These are phyloP conservation scores for Steatocranus sp. DNA, from an alignment of 2,797 vertebrate species.

Conservation along the genomic window DNA sequence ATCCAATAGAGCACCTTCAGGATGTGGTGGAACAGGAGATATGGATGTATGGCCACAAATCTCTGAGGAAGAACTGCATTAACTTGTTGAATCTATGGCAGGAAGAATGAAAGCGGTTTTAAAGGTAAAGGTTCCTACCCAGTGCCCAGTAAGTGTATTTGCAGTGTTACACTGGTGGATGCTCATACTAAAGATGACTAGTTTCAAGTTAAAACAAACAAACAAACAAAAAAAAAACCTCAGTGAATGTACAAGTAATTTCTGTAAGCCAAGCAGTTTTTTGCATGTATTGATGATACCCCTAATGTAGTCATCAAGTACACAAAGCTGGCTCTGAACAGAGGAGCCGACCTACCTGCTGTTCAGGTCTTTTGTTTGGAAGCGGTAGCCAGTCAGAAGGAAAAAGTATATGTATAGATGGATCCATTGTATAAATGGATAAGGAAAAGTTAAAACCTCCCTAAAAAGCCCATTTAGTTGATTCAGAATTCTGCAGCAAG, in stretches of 20 bases:
- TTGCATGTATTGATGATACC: neutral
- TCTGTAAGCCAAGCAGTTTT: neutral
- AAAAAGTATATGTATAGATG: neutral
- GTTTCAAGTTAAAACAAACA: neutral
- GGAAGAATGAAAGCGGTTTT: neutral
- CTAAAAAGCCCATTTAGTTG: neutral
- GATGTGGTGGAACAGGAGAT: neutral
- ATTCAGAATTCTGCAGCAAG: neutral
- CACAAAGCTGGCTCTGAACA: neutral
- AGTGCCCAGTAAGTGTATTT: neutral
- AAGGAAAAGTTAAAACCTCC: neutral
- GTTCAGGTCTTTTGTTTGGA: neutral
- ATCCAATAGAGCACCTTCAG: accelerated
- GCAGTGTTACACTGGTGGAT: neutral
- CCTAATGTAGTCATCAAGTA: neutral
- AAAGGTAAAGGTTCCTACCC: neutral
- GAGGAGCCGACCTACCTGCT: neutral
- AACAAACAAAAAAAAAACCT: neutral
- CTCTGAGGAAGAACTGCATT: neutral
- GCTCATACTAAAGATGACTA: neutral
- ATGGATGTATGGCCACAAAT: neutral
- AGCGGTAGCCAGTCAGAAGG: neutral
- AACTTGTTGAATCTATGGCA: neutral
- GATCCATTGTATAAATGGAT: neutral
- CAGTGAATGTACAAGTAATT: neutral